Percentiles rank a stretch among this genome's conserved stretches.
Evolutionary conservation across 2,797 vertebrate genomes (phyloP).

Genomic region (Lepilemur ruficaudatus): DNA sequence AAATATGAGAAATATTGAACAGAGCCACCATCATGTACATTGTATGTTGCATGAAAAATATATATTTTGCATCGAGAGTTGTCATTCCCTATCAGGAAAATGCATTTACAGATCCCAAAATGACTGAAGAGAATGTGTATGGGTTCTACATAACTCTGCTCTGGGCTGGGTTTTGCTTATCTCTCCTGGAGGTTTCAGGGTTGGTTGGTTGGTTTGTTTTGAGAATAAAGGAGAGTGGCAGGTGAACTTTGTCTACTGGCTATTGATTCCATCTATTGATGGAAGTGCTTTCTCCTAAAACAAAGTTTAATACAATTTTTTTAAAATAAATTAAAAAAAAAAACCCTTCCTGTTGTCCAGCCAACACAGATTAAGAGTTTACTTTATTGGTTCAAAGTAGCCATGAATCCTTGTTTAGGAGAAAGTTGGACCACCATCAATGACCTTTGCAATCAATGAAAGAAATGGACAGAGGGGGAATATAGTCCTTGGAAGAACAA

Average conservation of each 20-base stretch:
- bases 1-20: background rate
- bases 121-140: background rate
- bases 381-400: background rate
- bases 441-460: background rate
- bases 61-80: background rate
- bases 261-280: background rate
- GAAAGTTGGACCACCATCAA: background rate
- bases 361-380: background rate
- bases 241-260: background rate
- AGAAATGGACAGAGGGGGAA: background rate
- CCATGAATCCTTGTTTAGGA: background rate
- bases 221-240: background rate
- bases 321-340: background rate
- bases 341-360: background rate
- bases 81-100: background rate
- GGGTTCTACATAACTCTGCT: background rate
- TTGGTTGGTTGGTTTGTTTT: background rate
- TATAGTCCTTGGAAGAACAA: background rate
- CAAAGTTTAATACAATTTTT: background rate
- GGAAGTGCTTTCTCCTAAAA: background rate
- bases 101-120: background rate
- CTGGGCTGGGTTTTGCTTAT: background rate
- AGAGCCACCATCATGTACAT: background rate
- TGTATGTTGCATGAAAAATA: background rate
- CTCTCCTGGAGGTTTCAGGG: background rate